phyloP scores from a whole-genome alignment of 2,113 vertebrate genomes.

The Malurus melanocephalus region DNA sequence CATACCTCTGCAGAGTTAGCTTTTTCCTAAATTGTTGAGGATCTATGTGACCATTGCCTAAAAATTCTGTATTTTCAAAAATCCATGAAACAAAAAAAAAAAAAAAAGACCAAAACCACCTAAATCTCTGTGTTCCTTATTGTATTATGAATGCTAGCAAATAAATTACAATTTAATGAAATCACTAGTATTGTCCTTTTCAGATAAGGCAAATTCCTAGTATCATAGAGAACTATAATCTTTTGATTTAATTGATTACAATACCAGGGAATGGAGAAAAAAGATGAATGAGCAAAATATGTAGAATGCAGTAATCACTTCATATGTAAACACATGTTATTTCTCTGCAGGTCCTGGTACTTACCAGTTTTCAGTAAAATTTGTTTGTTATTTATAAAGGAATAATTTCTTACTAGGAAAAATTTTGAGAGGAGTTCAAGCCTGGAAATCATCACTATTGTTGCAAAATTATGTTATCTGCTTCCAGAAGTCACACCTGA shows the following conservation, averaged over 20 bases:
- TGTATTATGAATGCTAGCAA: neutral
- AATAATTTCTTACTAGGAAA: neutral
- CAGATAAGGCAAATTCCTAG: neutral
- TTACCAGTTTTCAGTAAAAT: neutral
- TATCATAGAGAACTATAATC: neutral
- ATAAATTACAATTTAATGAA: neutral
- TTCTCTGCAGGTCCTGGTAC: neutral
- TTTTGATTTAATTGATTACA: neutral
- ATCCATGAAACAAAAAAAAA: neutral
- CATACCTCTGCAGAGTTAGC: neutral
- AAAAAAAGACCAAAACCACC: neutral
- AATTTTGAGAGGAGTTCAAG: neutral
- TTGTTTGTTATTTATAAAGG: neutral
- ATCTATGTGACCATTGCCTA: neutral
- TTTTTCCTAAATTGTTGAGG: neutral
- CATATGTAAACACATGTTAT: accelerated
- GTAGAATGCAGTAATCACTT: neutral
- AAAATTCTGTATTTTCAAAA: neutral
- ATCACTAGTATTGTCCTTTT: neutral
- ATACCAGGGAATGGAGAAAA: neutral
- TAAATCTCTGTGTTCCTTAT: neutral
- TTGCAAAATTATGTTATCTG: neutral
- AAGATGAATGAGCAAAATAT: neutral
- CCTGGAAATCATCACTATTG: neutral
- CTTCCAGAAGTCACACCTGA: neutral